Evolutionary conservation across 1,140 invertebrate genomes (phyloP).

Genomic region (Coptotermes formosanus): DNA sequence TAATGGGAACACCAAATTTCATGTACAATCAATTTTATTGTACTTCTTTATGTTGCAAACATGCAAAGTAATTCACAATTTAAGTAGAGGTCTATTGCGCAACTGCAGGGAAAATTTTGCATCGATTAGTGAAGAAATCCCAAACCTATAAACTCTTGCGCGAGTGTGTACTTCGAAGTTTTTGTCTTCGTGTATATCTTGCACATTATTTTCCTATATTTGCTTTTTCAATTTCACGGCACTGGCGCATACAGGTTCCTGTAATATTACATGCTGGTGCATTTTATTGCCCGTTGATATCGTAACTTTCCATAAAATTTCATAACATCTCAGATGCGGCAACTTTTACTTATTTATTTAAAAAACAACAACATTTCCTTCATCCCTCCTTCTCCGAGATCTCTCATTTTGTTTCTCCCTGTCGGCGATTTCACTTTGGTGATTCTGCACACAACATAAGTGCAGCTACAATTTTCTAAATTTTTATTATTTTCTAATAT

Average conservation of each 20-base stretch:
- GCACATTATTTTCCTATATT: background rate
- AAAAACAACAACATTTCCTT: background rate
- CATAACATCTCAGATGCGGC: background rate
- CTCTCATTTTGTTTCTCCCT: background rate
- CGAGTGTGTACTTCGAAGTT: background rate
- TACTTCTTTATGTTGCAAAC: too few species aligned
- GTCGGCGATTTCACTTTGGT: background rate
- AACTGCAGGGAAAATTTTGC: too few species aligned
- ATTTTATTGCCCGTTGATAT: slow-evolving; percentile 10
- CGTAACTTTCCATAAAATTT: slow-evolving; percentile 14
- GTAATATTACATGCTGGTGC: background rate
- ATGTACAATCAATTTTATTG: too few species aligned
- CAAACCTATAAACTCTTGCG: background rate
- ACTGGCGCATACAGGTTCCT: background rate
- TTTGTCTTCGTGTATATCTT: background rate
- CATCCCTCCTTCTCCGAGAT: background rate
- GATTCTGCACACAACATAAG: too few species aligned
- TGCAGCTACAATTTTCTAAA: too few species aligned
- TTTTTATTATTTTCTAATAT: too few species aligned
- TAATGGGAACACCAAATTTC: too few species aligned
- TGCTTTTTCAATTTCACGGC: background rate
- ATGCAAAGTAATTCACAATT: too few species aligned
- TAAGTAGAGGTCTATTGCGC: too few species aligned
- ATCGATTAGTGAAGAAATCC: too few species aligned
- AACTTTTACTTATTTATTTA: slow-evolving; percentile 5